Evolutionary conservation across 2,113 vertebrate species (phyloP), one percentile per base, ranked within the genome.

Genomic region (Danionella cerebrum): DNA sequence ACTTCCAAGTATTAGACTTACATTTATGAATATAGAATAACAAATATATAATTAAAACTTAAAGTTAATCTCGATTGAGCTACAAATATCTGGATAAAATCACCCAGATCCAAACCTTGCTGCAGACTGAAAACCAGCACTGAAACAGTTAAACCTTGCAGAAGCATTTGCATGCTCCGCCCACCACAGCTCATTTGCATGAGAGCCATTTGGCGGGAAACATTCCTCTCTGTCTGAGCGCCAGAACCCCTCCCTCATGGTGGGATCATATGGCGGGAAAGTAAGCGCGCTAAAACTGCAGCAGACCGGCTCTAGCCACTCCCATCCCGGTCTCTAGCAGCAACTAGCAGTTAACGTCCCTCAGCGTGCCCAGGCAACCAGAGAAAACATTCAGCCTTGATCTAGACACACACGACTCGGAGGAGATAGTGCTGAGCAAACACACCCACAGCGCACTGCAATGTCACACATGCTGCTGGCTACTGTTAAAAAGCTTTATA

Each of bases 221-320:
- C 6, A 25, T n/a, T 39, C 13, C 50, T 13, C 33, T n/a, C 11
- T 16, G 44, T 38, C 68, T 71, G 63, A 71, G 69, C 64, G 73
- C 73, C 25, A 54, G 31, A 52, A 64, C 68, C 16, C 70, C 70
- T 50, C 71, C 70, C 65, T 54, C 42, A 38, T 62, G 29, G 25
- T 8, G 31, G 50, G 59, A 60, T 58, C 67, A 9, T 39, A 57
- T 75, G 75, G 78, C 78, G 78, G 78, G 75, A 77, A 79, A 77
- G 29, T 5, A 12, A 52, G 71, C 54, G 66, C 67, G 48, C 67
- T 60, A 59, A n/a, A 65, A 72, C 74, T 75, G 78, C 75, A 60
- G 68, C 54, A 73, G 59, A 65, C 59, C 62, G 9, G 48, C 10
- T 22, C 25, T 54, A 38, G 39, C 71, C 72, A 54, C 73, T 52